A percentile compares a stretch with the other conserved stretches of the same genome.
Conservation (phyloP, 2,888 invertebrate species). For the Drosophila demipolita region DNA sequence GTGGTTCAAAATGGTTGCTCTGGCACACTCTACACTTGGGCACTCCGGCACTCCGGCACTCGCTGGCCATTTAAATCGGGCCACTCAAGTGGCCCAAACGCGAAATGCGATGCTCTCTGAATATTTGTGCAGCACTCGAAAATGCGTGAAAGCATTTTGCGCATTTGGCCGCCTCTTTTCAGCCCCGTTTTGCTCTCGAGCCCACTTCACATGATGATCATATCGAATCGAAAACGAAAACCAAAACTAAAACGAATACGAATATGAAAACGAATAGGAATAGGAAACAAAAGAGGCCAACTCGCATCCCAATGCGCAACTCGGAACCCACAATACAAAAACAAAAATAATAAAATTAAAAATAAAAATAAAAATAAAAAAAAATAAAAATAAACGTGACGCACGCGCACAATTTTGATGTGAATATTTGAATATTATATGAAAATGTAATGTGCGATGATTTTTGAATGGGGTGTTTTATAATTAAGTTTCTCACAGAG, state of each 20-base stretch:
- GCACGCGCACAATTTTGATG: slow-evolving; percentile 60
- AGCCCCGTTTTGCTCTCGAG: slow-evolving; percentile 57
- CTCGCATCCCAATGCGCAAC: not conserved
- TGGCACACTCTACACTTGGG: slow-evolving; percentile 9
- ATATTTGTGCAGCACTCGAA: slow-evolving; percentile 20
- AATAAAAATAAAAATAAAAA: not conserved
- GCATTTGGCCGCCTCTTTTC: slow-evolving; percentile 65
- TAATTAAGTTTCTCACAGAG: slow-evolving; percentile 47
- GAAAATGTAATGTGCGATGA: slow-evolving; percentile 52
- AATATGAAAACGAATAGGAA: not conserved
- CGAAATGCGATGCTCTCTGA: slow-evolving; percentile 28
- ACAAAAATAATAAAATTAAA: not conserved
- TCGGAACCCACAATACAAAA: not conserved
- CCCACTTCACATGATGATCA: slow-evolving; percentile 25
- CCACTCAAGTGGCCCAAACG: slow-evolving; percentile 38
- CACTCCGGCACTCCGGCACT: slow-evolving; percentile 13
- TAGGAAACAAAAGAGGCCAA: not conserved
- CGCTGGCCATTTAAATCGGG: slow-evolving; percentile 30
- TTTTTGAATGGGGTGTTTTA: slow-evolving; percentile 61
- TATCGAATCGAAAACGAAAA: slow-evolving; percentile 2
- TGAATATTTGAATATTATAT: slow-evolving; percentile 29
- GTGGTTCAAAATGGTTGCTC: slow-evolving; percentile 14
- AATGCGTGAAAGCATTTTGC: slow-evolving; percentile 67
- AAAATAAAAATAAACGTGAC: slow-evolving; percentile 39
- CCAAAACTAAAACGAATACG: slow-evolving; percentile 4